phyloP scores from a whole-genome alignment of 2,888 invertebrate genomes.

The Malthinus flaveolus region DNA sequence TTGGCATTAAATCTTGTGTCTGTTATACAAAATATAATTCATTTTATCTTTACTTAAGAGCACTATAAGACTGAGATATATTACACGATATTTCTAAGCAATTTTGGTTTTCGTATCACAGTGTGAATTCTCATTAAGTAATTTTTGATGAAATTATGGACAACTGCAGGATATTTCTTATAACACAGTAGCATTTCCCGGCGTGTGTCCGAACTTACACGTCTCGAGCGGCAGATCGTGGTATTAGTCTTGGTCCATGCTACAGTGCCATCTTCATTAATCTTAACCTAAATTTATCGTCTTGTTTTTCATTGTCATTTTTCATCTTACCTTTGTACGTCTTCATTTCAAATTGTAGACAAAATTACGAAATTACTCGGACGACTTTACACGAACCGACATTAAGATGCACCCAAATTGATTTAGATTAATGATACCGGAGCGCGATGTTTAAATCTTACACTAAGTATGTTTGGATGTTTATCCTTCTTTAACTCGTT shows the following conservation, averaged over 20 bases:
- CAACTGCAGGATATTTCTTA: constrained; percentile 36
- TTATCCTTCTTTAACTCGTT: constrained; percentile 8
- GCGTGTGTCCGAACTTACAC: constrained; percentile 31
- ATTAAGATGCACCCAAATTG: constrained; percentile 38
- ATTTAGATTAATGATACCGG: constrained; percentile 37
- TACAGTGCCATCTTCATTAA: constrained; percentile 47
- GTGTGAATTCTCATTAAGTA: constrained; percentile 35
- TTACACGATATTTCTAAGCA: constrained; percentile 24
- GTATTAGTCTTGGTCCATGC: constrained; percentile 47
- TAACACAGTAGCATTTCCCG: constrained; percentile 28
- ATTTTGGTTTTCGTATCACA: constrained; percentile 38
- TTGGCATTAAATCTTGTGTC: too few relatives aligned
- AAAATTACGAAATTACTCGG: constrained; percentile 38
- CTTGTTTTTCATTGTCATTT: constrained; percentile 50
- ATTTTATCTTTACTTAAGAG: not conserved
- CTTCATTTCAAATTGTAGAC: constrained; percentile 42
- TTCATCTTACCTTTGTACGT: constrained; percentile 42
- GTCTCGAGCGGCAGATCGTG: constrained; percentile 33
- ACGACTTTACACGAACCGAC: constrained; percentile 33
- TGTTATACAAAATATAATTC: too few relatives aligned
- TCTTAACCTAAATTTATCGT: constrained; percentile 50
- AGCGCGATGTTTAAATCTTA: constrained; percentile 29
- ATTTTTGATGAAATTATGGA: constrained; percentile 36
- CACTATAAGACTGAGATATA: constrained; percentile 14
- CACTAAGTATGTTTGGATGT: constrained; percentile 41